Conservation (phyloP, 2,113 vertebrate genomes). For the Python bivittatus region DNA sequence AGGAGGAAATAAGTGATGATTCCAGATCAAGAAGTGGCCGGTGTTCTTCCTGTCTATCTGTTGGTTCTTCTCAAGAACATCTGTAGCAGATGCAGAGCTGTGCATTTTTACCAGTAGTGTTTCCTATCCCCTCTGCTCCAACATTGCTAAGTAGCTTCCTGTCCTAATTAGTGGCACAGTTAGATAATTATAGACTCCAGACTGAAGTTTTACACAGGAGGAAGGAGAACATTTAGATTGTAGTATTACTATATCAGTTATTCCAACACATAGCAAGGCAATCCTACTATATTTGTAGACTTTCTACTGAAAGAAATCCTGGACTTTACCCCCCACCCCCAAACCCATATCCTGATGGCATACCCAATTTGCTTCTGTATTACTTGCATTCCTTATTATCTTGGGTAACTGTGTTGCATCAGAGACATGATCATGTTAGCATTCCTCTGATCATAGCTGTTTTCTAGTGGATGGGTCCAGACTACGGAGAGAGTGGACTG, state of each 20-base stretch:
- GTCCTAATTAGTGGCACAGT: not conserved
- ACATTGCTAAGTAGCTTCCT: not conserved
- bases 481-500: not conserved
- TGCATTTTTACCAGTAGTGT: not conserved
- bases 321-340: not conserved
- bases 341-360: not conserved
- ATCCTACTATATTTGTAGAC: not conserved
- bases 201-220: not conserved
- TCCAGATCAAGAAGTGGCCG: not conserved
- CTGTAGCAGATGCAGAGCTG: not conserved
- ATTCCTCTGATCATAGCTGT: conserved; percentile 15
- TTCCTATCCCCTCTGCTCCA: not conserved
- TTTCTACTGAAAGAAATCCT: not conserved
- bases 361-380: not conserved
- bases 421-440: not conserved
- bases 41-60: not conserved
- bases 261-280: not conserved
- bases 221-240: not conserved
- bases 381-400: not conserved
- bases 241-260: not conserved
- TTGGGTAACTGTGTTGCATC: not conserved
- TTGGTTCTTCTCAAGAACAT: not conserved
- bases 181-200: not conserved
- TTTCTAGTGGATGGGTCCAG: not conserved
- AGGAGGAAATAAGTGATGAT: not conserved